Evolutionary conservation across 1,140 invertebrate species (phyloP), one percentile per base, ranked within the genome.

Genomic region (Oncopodura yosiiana): DNA sequence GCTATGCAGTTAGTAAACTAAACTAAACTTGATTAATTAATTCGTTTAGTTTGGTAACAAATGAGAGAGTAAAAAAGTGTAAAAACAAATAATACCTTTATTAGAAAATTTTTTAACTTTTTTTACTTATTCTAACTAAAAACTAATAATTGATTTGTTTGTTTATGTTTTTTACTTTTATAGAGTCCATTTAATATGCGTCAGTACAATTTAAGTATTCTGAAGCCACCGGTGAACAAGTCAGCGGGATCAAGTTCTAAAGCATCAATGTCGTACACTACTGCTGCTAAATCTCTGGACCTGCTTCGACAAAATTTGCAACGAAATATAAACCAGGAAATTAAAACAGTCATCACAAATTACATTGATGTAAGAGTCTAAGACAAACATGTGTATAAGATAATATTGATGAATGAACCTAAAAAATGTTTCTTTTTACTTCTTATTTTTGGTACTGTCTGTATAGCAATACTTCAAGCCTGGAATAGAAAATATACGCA

Each of bases 391-490:
- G 14, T 49, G 21, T 8, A 49, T 8, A 49, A 6, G 32, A 6
- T 36, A 21, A 19, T 46, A 21, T 9, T 23, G 14, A 5, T 8
- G 19, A 53, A 50, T 29, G 19, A 48, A 44, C 39, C 49, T 18
- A 58, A 56, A 18, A 59, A 19, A 44, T 4, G 9, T 14, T 44
- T 27, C 9, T 8, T 14, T 18, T 32, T 32, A 8, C 27, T 48
- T 36, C 32, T 48, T 24, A 39, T 50, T 56, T 56, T 54, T 52
- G 63, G 65, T 32, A 2, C 21, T 48, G 29, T 30, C 43, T 66
- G 76, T 77, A 50, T 67, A 83, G 80, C 79, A 78, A 73, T 82
- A 81, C 69, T 86, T 88, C 70, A 78, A 81, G 60, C 82, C 83
- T 56, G 85, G 82, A 32, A 77, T 87, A n/a, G 78, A 80, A 52